Base-by-base conservation (phyloP, 1,140 invertebrate genomes). In the Zaprionus taronus region DNA sequence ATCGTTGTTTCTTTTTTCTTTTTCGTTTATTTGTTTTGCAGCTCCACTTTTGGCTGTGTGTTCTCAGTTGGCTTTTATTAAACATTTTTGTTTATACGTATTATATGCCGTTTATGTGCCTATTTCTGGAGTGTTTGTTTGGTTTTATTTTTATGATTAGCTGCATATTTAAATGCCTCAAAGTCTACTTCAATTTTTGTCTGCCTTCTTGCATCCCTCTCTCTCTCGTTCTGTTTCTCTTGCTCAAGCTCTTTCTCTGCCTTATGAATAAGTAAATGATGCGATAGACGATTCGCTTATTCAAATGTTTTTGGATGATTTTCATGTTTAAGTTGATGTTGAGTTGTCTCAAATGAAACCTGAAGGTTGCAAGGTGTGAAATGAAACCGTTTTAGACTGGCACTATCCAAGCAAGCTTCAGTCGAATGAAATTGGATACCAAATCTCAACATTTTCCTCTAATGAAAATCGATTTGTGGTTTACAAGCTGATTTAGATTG, bases 121-220 rank as follows among this genome's bases (percentile, higher is more conserved):
- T 80, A 78, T 81, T 71, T 47, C 64, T 70, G 36, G 63, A 81
- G 67, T 81, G 71, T 81, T 79, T 77, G 78, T 70, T 80, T 77
- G 65, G 61, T 63, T 67, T 81, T 79, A 58, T 75, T 81, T 81
- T 81, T 81, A 79, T 79, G 77, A 79, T 81, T 80, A 80, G 75
- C 78, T 78, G 75, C 75, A 80, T 78, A 80, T 77, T 78, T 74
- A 74, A 80, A 78, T 70, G 73, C 53, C 77, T 67, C 38, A 51
- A 53, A 60, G 34, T 64, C 24, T 44, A n/a, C 31, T 36, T 41
- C 22, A 58, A 58, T 24, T 38, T 14, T 15, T 17, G 20, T 17
- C 12, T 58, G 20, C 15, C 36, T 36, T 24, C 17, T 22, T 26
- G 14, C 20, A 36, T 44, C 15, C 4, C 26, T 22, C 17, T 47